Evolutionary conservation across 2,797 vertebrate genomes (phyloP), one percentile per base, ranked within the genome.

Genomic region (Clarias platycephalus): DNA sequence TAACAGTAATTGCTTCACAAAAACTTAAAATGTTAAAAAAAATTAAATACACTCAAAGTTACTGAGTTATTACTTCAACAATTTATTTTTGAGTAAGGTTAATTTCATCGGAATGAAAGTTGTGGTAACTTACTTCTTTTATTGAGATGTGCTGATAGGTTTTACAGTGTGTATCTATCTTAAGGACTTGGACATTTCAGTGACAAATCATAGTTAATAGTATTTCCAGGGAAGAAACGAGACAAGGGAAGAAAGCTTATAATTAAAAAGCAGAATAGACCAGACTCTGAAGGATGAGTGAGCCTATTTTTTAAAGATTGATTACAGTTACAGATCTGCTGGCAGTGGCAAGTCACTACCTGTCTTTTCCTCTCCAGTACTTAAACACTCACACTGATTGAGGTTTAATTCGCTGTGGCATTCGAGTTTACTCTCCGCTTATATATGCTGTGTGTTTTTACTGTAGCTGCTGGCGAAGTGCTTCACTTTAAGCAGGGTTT

Each of bases 341-440:
- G 78, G 70, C 37, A 81, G 26, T 58, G 60, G 66, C 84, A 85
- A 81, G 84, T 85, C 67, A 80, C 67, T 84, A 85, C 81, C 85
- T 88, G 84, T 62, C 74, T 67, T 70, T 67, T 70, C 66, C n/a
- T 84, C 49, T 24, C 55, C 68, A 3, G 4, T 63, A 53, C 64
- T 62, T 31, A 70, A 40, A 58, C 40, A 31, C 24, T 16, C 22
- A 40, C 18, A 4, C 34, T 55, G 77, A 80, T 9, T 64, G 57
- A 70, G 3, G 6, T 81, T 81, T 81, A 57, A 66, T 40, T 60
- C 75, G 2, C 53, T 62, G 49, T 44, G 31, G 64, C 63, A 15
- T 28, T 62, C 22, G 8, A 40, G 37, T 62, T 71, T n/a, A 10
- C 20, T 80, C 62, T 71, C 10, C 44, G 37, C 63, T 53, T 3